These are phyloP conservation scores for Sinhomidia bicolor DNA, from an alignment of 2,888 invertebrate species.

Conservation along the genomic window DNA sequence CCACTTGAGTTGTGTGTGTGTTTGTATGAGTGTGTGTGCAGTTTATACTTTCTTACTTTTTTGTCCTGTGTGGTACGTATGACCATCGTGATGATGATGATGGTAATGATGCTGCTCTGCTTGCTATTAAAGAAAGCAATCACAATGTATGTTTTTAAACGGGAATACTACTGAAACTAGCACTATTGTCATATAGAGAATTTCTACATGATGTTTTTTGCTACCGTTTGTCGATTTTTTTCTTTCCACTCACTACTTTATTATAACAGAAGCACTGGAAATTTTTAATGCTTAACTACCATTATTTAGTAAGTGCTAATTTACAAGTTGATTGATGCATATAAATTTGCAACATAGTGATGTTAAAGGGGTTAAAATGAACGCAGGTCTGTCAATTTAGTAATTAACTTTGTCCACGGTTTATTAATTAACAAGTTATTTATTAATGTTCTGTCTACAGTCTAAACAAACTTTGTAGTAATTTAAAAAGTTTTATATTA, in stretches of 20 bases:
- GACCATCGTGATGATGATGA: conserved; percentile 15
- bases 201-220: background rate
- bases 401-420: too few relatives aligned
- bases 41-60: conserved; percentile 26
- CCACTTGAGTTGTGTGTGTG: conserved; percentile 20
- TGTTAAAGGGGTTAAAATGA: too few relatives aligned
- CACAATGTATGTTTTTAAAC: conserved; percentile 56
- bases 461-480: too few relatives aligned
- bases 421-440: too few relatives aligned
- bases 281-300: too few relatives aligned
- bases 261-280: too few relatives aligned
- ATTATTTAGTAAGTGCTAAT: too few relatives aligned
- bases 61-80: background rate
- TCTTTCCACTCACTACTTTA: background rate
- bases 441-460: too few relatives aligned
- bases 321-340: too few relatives aligned
- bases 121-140: conserved; percentile 60
- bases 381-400: too few relatives aligned
- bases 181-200: background rate
- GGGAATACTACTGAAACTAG: conserved; percentile 19
- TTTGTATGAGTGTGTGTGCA: background rate
- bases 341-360: too few relatives aligned
- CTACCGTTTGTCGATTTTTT: conserved; percentile 30
- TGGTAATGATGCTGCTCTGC: background rate
- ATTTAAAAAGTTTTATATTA: too few relatives aligned